A percentile compares a stretch with the other conserved stretches of the same genome.
These are phyloP conservation scores for Apotomis capreana DNA, from an alignment of 2,888 invertebrate genomes.

Conservation along the genomic window DNA sequence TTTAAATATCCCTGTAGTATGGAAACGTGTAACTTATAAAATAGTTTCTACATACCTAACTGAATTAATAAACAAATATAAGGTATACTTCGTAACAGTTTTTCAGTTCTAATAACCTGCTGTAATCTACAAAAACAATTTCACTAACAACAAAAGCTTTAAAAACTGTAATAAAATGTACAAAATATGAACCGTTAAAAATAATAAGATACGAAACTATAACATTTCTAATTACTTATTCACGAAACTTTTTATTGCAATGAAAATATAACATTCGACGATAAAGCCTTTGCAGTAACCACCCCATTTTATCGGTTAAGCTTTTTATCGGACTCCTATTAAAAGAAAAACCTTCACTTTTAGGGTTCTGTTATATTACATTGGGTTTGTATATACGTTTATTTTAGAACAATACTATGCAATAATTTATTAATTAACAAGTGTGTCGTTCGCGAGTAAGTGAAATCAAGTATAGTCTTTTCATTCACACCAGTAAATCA, in stretches of 20 bases:
- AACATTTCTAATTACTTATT: slow-evolving; percentile 45
- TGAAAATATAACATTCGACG: slow-evolving; percentile 74
- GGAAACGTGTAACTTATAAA: no score
- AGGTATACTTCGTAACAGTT: no score
- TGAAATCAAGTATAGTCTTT: no score
- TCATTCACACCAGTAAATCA: no score
- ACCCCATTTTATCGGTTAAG: slow-evolving; percentile 52
- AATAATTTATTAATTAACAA: no score
- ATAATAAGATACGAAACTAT: slow-evolving; percentile 7
- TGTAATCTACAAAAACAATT: not conserved
- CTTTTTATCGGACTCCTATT: slow-evolving; percentile 51
- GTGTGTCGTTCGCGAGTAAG: no score
- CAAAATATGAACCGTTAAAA: slow-evolving; percentile 10
- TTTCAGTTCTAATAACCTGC: no score
- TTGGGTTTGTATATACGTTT: no score
- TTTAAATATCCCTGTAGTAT: no score
- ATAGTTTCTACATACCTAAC: no score
- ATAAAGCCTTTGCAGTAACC: slow-evolving; percentile 62
- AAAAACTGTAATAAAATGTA: not conserved
- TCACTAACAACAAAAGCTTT: not conserved
- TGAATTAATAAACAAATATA: no score
- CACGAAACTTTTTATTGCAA: slow-evolving; percentile 49
- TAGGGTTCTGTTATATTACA: slow-evolving; percentile 11
- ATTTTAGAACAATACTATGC: no score
- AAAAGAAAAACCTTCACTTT: slow-evolving; percentile 33